Percentiles rank a stretch among this genome's conserved stretches.
phyloP scores from a whole-genome alignment of 2,113 vertebrate species.

The Phalacrocorax aristotelis region DNA sequence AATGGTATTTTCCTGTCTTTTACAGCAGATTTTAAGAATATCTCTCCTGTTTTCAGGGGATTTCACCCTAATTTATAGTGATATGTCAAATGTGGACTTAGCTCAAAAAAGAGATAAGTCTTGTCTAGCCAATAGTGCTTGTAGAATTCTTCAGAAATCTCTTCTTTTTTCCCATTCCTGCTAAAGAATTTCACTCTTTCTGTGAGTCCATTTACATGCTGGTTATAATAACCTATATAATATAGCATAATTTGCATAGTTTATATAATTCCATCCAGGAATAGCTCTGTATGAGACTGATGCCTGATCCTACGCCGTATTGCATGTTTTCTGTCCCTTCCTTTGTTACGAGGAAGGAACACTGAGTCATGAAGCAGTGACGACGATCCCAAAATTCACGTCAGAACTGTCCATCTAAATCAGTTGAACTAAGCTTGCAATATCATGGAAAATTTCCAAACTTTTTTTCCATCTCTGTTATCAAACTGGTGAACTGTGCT shows the following conservation, averaged over 20 bases:
- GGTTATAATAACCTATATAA: neutral
- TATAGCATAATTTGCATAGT: neutral
- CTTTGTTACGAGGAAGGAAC: neutral
- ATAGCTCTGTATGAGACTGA: neutral
- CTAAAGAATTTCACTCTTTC: neutral
- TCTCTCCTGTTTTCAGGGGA: neutral
- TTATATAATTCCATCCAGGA: neutral
- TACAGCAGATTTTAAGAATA: neutral
- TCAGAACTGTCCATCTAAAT: neutral
- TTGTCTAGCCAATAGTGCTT: neutral
- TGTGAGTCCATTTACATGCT: neutral
- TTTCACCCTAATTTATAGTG: neutral
- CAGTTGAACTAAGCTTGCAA: neutral
- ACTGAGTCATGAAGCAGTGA: neutral
- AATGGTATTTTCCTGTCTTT: neutral
- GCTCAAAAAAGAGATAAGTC: neutral
- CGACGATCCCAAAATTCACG: neutral
- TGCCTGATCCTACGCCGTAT: neutral
- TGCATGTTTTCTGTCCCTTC: neutral
- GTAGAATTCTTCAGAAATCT: neutral
- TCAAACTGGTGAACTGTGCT: neutral
- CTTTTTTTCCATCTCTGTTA: neutral
- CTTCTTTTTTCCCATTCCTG: neutral
- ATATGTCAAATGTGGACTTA: neutral
- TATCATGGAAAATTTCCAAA: neutral